Evolutionary conservation across 1,140 invertebrate genomes (phyloP).

Genomic region (Thaumatotibia leucotreta): DNA sequence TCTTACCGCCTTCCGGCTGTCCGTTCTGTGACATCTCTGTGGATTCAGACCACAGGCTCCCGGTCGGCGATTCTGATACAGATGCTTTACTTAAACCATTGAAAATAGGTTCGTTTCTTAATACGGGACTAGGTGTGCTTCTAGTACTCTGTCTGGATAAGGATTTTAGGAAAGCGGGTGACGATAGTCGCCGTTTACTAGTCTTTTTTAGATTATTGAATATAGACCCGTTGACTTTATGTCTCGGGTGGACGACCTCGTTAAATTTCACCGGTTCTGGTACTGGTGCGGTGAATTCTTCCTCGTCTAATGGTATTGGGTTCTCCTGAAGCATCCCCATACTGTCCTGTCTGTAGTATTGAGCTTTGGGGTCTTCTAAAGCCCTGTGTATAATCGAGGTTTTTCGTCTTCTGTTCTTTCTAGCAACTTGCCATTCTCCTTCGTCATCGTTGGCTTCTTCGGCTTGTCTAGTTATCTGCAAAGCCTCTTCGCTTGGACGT

Average conservation of each 20-base stretch:
- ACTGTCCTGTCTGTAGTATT: slow-evolving; percentile 43
- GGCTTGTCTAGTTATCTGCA: slow-evolving; percentile 81
- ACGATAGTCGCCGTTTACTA: slow-evolving; percentile 76
- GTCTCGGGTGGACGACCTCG: slow-evolving; percentile 29
- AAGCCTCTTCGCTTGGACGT: slow-evolving; percentile 87
- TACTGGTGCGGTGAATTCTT: slow-evolving; percentile 66
- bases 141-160: slow-evolving; percentile 71
- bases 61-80: slow-evolving; percentile 63
- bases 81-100: slow-evolving; percentile 58
- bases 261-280: slow-evolving; percentile 64
- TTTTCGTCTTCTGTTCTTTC: slow-evolving; percentile 61
- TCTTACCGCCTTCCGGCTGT: slow-evolving; percentile 55
- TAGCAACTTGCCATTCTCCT: slow-evolving; percentile 68
- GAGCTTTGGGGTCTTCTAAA: slow-evolving; percentile 37
- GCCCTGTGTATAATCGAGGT: slow-evolving; percentile 54
- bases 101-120: slow-evolving; percentile 52
- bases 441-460: slow-evolving; percentile 70
- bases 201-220: slow-evolving; percentile 70
- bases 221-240: slow-evolving; percentile 70
- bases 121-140: slow-evolving; percentile 56
- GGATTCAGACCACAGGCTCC: slow-evolving; percentile 74
- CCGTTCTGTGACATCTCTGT: slow-evolving; percentile 70
- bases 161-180: slow-evolving; percentile 81
- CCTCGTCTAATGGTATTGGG: slow-evolving; percentile 64
- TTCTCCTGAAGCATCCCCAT: slow-evolving; percentile 59